Base-by-base conservation (phyloP, 64 coral and sea anemone species). In the Montipora efflorescens region DNA sequence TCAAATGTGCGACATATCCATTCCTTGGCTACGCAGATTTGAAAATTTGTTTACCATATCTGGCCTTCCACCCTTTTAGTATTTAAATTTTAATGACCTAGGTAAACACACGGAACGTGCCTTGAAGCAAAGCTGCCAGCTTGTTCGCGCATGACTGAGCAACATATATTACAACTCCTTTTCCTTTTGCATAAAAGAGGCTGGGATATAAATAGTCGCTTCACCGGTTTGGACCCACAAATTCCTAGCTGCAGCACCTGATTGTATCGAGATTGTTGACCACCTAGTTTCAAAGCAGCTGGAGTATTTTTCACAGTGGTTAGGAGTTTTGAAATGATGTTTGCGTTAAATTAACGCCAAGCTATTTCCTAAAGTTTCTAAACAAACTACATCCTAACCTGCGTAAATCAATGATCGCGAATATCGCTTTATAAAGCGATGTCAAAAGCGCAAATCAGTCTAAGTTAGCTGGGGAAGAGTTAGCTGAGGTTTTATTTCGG, bases 1-100 rank as follows among this genome's bases (percentile, higher is more conserved):
- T 64, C 8, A 64, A 64, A 12, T 64, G 61, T 64, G 61, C 9
- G 61, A 64, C 8, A 15, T 64, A 12, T 12, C 61, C 13, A 16
- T 64, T 61, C 15, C 44, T 18, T 76, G 28, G 21, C 16, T 6
- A 8, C 82, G 76, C 70, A 77, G 84, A 78, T 90, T 78, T 95
- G 48, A 18, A 90, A 47, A 53, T 58, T 49, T 95, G 80, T 95
- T 95, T 90, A 79, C 80, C 79, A 75, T 83, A 90, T 82, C 61
- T 64, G 79, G 75, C 90, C 77, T 77, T 80, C 80, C 81, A 77
- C 79, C 88, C 79, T 89, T 90, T 84, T 95, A 53, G 73, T 90
- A 79, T 95, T 95, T 95, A 95, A 95, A 95, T 67, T 95, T 95
- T 95, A 95, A 95, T 95, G 93, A 95, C 88, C 79, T 95, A 19